These are phyloP conservation scores for Artibeus lituratus DNA, from an alignment of 2,797 vertebrate genomes.

Conservation along the genomic window DNA sequence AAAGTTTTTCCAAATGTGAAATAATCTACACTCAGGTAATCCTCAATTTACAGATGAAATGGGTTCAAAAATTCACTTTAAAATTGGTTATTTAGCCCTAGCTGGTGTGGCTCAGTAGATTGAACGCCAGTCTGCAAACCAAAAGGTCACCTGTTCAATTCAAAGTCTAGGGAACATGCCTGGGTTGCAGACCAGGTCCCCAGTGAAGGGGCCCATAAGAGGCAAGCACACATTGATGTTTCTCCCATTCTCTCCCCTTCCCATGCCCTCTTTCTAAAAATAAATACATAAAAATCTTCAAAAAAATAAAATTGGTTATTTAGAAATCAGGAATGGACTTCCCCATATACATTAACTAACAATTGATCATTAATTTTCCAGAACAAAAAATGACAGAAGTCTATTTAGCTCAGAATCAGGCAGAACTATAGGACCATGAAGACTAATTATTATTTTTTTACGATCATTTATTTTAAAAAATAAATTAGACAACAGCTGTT, in stretches of 20 bases:
- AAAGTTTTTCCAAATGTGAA: neutral
- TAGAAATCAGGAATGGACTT: constrained; percentile 16
- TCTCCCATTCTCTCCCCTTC: too few species aligned
- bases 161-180: too few species aligned
- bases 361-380: neutral
- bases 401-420: neutral
- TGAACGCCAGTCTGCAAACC: too few species aligned
- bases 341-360: neutral
- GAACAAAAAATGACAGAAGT: neutral
- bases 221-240: too few species aligned
- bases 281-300: too few species aligned
- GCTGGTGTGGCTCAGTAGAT: too few species aligned
- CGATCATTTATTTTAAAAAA: neutral
- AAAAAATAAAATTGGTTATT: neutral
- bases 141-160: too few species aligned
- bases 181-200: too few species aligned
- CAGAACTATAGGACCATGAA: neutral
- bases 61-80: neutral
- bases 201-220: too few species aligned
- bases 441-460: neutral
- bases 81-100: neutral
- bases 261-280: too few species aligned
- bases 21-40: neutral
- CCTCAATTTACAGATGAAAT: neutral
- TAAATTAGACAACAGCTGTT: neutral